Evolutionary conservation across 2,113 vertebrate species (phyloP).

Genomic region (Limnothrissa miodon): DNA sequence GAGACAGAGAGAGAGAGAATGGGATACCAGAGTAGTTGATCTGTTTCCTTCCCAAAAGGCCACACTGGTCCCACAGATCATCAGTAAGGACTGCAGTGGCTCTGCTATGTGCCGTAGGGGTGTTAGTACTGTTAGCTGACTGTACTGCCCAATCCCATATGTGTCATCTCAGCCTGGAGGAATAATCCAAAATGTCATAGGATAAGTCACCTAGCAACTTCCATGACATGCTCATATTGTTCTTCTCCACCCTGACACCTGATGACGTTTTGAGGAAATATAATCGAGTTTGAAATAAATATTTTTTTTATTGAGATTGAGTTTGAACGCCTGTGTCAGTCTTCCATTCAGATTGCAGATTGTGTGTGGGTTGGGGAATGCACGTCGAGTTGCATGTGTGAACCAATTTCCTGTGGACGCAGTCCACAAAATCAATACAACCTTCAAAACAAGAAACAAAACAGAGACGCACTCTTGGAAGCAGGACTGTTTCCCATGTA

Average conservation of each 20-base stretch:
- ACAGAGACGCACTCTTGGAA: background rate
- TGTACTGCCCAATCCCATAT: too few species aligned
- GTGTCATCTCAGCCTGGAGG: too few species aligned
- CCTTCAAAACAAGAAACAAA: background rate
- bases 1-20: constrained; percentile 14
- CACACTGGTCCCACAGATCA: constrained; percentile 49
- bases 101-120: too few species aligned
- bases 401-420: background rate
- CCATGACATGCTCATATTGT: background rate
- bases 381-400: background rate
- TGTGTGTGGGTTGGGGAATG: too few species aligned
- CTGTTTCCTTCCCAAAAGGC: constrained; percentile 50
- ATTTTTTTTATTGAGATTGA: too few species aligned
- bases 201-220: too few species aligned
- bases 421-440: background rate
- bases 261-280: background rate
- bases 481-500: background rate
- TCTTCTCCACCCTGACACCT: background rate
- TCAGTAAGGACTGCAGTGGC: background rate
- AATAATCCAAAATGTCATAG: too few species aligned
- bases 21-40: constrained; percentile 45
- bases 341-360: too few species aligned
- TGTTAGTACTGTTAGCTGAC: too few species aligned
- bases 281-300: too few species aligned
- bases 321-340: too few species aligned